Percentiles rank a stretch among this genome's conserved stretches.
These are phyloP conservation scores for Dicentrarchus labrax DNA, from an alignment of 2,113 vertebrate genomes.

Conservation along the genomic window DNA sequence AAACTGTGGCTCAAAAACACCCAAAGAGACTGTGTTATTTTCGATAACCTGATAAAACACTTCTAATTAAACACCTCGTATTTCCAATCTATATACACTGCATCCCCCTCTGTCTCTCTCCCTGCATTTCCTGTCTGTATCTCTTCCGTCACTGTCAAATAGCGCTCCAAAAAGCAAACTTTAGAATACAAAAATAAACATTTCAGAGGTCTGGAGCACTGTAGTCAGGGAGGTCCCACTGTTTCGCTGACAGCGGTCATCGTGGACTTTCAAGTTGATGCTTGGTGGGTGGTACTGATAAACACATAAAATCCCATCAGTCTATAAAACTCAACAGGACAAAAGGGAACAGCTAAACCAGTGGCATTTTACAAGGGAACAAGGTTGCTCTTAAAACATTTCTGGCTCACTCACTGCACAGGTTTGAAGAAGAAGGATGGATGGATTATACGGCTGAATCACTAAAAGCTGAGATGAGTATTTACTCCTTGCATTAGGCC, in stretches of 20 bases:
- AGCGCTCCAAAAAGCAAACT: not conserved
- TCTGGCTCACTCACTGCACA: not conserved
- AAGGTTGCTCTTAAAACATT: not conserved
- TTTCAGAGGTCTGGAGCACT: not conserved
- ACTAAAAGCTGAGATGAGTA: not conserved
- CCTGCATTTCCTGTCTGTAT: not conserved
- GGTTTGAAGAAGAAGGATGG: not conserved
- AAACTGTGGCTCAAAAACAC: not conserved
- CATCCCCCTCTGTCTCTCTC: too few relatives aligned
- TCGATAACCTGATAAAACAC: not conserved
- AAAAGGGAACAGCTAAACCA: not conserved
- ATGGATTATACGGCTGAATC: not conserved
- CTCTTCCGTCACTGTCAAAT: not conserved
- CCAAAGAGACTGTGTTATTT: not conserved
- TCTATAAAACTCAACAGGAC: slow-evolving; percentile 9
- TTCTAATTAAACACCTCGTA: not conserved
- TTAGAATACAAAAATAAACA: not conserved
- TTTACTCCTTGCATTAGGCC: not conserved
- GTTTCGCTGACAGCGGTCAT: not conserved
- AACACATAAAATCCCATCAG: slow-evolving; percentile 14
- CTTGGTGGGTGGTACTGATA: not conserved
- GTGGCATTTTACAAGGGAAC: not conserved
- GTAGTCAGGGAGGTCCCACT: not conserved
- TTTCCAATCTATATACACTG: too few relatives aligned
- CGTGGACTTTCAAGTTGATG: too few relatives aligned